Evolutionary conservation across 64 coral and sea anemone genomes (phyloP).

Genomic region (Cladopsammia gracilis): DNA sequence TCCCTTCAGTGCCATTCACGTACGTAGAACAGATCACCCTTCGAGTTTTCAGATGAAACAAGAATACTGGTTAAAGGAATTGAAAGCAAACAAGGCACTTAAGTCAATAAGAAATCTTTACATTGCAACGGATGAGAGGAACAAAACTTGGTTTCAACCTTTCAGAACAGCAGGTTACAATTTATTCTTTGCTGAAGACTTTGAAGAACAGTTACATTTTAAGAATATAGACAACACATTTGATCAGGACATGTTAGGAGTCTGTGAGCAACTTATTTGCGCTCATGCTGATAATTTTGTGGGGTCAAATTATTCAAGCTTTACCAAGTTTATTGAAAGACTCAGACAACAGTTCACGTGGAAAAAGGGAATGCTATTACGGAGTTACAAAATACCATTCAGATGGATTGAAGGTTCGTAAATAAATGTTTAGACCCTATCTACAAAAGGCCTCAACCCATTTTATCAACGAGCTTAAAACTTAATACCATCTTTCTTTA

Average conservation of each 20-base stretch:
- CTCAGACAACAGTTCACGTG: constrained; percentile 67
- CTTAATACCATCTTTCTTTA: too few relatives aligned
- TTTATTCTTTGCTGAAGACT: constrained; percentile 77
- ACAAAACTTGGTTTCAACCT: constrained; percentile 84
- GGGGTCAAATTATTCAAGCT: constrained; percentile 90
- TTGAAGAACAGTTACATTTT: background rate
- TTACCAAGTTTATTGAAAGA: constrained; percentile 87
- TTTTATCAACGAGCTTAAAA: too few relatives aligned
- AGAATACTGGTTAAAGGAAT: constrained; percentile 61
- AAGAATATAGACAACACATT: background rate
- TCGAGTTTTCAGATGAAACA: constrained; percentile 45
- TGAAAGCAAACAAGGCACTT: constrained; percentile 50
- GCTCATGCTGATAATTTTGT: constrained; percentile 78
- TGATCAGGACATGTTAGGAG: constrained; percentile 79
- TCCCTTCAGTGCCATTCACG: constrained; percentile 86
- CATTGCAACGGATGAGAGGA: constrained; percentile 89
- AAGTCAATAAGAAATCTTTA: constrained; percentile 78
- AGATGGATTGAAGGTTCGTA: too few relatives aligned
- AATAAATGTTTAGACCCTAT: too few relatives aligned
- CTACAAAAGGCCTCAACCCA: too few relatives aligned
- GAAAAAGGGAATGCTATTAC: constrained; percentile 59
- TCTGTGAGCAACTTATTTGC: constrained; percentile 93
- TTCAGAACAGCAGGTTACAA: constrained; percentile 84
- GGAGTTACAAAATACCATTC: too few relatives aligned
- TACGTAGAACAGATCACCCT: constrained; percentile 89